These are phyloP conservation scores for Bradynema listronoti DNA, from an alignment of 1,140 invertebrate genomes.

Conservation along the genomic window DNA sequence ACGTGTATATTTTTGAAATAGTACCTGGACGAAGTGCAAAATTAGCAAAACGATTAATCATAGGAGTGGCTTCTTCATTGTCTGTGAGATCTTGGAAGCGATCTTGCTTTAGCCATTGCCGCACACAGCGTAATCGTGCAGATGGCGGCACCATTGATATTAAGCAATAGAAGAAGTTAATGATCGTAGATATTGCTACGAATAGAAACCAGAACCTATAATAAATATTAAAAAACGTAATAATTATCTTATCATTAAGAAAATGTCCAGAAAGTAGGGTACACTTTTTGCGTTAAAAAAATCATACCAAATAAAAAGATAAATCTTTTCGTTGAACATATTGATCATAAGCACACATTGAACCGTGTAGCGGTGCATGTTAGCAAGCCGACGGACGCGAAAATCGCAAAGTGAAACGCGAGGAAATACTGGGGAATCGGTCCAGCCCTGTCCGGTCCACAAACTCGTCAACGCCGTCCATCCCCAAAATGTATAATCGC, in stretches of 20 bases:
- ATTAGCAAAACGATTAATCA: constrained; percentile 37
- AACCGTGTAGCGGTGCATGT: constrained; percentile 58
- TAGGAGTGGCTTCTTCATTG: constrained; percentile 17
- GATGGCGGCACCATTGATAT: constrained; percentile 23
- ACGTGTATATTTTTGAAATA: no score
- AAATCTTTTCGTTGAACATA: constrained; percentile 51
- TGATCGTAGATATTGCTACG: constrained; percentile 44
- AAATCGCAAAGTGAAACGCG: constrained; percentile 60
- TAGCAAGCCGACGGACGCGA: constrained; percentile 51
- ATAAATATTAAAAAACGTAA: no score
- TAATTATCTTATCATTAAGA: no score
- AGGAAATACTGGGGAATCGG: constrained; percentile 53
- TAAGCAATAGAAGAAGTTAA: constrained; percentile 55
- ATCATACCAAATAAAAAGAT: constrained; percentile 48
- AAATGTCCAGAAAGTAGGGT: no score
- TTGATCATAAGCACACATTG: constrained; percentile 54
- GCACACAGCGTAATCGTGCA: constrained; percentile 28
- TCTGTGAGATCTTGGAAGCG: constrained; percentile 22
- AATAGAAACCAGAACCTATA: constrained; percentile 55
- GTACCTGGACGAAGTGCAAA: constrained; percentile 46
- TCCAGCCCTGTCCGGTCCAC: constrained; percentile 49
- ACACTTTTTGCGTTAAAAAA: constrained; percentile 5
- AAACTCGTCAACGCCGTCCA: constrained; percentile 48
- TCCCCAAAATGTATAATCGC: constrained; percentile 60
- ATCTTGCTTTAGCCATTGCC: constrained; percentile 30